phyloP scores from a whole-genome alignment of 2,888 invertebrate species.

The Drosophila tripunctata region DNA sequence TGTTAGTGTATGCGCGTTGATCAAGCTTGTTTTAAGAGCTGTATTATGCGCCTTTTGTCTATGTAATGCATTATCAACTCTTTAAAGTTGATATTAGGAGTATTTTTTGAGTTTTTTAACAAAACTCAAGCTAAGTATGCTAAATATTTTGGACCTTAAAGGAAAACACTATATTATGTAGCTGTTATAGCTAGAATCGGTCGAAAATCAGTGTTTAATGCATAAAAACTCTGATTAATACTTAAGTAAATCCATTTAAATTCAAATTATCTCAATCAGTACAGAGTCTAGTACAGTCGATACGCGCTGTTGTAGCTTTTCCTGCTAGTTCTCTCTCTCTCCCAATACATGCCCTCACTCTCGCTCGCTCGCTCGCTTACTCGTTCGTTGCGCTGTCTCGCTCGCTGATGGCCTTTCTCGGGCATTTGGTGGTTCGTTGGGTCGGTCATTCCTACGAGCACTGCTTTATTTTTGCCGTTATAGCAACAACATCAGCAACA shows the following conservation, averaged over 20 bases:
- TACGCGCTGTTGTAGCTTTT: background rate
- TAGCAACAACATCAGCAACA: constrained; percentile 25
- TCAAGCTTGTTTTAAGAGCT: too few species aligned
- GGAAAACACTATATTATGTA: background rate
- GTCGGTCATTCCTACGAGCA: constrained; percentile 62
- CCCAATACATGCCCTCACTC: background rate
- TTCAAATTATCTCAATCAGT: too few species aligned
- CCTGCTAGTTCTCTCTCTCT: background rate
- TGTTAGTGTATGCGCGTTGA: too few species aligned
- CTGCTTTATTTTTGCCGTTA: constrained; percentile 70
- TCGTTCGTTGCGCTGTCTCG: constrained; percentile 25
- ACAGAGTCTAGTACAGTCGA: background rate
- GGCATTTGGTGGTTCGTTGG: constrained; percentile 40
- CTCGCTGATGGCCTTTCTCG: constrained; percentile 35
- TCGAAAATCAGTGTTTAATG: too few species aligned
- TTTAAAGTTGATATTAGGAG: too few species aligned
- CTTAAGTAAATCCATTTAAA: too few species aligned
- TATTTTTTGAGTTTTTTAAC: background rate
- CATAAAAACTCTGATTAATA: too few species aligned
- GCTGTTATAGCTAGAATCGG: background rate
- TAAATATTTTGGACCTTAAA: too few species aligned
- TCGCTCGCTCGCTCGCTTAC: constrained; percentile 8
- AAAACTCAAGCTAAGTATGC: background rate
- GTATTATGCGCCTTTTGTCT: too few species aligned
- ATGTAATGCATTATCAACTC: too few species aligned